Conservation (phyloP, 2,113 vertebrate species). For the Odocoileus virginianus region DNA sequence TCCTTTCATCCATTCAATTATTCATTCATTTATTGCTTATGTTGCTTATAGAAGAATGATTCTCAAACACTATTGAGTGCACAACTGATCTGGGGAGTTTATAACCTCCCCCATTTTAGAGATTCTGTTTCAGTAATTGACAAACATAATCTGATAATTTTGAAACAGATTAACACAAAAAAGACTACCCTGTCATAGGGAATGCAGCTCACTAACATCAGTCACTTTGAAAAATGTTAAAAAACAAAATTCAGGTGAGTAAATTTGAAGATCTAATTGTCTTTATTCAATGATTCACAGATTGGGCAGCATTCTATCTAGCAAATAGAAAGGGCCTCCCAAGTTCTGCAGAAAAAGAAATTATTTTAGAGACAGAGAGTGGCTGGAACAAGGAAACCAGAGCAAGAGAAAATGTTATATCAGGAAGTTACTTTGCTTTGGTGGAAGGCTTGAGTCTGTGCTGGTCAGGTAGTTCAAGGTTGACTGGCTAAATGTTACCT, state of each 20-base stretch:
- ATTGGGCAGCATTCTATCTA: neutral
- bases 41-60: neutral
- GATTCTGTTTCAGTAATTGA: neutral
- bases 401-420: neutral
- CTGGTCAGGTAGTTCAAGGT: neutral
- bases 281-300: neutral
- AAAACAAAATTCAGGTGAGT: neutral
- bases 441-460: neutral
- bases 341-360: neutral
- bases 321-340: neutral
- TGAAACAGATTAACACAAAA: neutral
- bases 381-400: neutral
- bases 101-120: neutral
- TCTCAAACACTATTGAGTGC: neutral
- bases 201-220: neutral
- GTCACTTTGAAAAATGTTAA: neutral
- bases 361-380: neutral
- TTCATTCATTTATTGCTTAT: neutral
- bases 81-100: neutral
- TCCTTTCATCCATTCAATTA: neutral
- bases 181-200: neutral
- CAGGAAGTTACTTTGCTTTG: neutral
- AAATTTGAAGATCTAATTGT: neutral
- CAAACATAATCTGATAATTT: neutral
- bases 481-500: neutral